Base-by-base conservation (phyloP, 2,113 vertebrate species). In the Eonycteris spelaea region DNA sequence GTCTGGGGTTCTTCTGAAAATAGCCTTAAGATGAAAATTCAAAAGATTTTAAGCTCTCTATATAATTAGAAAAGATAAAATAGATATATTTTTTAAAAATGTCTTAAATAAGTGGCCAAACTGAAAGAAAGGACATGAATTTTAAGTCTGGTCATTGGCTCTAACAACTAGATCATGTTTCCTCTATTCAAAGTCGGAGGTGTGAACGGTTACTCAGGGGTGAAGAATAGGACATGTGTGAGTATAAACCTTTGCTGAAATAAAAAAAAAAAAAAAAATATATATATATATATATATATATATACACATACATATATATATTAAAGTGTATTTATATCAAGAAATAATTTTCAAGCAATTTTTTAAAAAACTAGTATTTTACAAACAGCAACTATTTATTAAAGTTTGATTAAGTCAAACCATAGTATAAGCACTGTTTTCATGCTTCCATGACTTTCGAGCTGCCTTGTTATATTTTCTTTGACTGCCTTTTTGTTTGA, bases 401-500 rank as follows among this genome's bases (percentile, higher is more conserved):
- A 78, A 89, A 85, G 2, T 10, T 1, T 7, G 11, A 33, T 33
- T 43, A 65, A 92, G 26, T n/a, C 21, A 73, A 86, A 89, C 33
- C 33, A 12, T 43, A 61, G 21, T 75, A 8, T 45, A 74, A 63
- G 38, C 10, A 68, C 4, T 55, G 14, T 43, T 82, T 30, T 77
- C 33, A 63, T 19, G 19, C 79, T 63, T 57, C 67, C 7, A 21
- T 94, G 38, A 67, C 15, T 77, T 93, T 35, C 9, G 26, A 96
- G 55, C 10, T 71, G 12, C 40, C 13, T 74, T 9, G 15, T 74
- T 68, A 57, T 14, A 45, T 67, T 74, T 94, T 71, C 35, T 86
- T 84, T 80, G 33, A 65, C 61, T 95, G 38, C 2, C 22, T 73
- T 92, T 96, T 95, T 84, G 77, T 19, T 80, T 95, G 79, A 87